A percentile compares a stretch with the other conserved stretches of the same genome.
phyloP scores from a whole-genome alignment of 1,140 invertebrate genomes.

The Caerostris extrusa region DNA sequence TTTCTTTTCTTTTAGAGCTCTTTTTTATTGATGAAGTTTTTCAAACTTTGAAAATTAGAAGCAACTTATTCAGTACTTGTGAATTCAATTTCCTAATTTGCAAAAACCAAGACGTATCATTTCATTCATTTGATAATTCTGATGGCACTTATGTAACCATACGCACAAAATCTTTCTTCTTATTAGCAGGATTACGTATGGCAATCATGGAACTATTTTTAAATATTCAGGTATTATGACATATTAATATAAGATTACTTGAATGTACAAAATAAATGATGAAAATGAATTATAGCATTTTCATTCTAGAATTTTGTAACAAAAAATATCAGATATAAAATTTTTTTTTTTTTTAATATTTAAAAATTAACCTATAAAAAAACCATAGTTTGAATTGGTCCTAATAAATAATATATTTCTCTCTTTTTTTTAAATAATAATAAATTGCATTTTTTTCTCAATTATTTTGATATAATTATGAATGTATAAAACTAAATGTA shows the following conservation, averaged over 20 bases:
- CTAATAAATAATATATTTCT: too few relatives aligned
- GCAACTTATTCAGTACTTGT: background rate
- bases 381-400: too few relatives aligned
- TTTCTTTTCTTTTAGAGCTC: background rate
- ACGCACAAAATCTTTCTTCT: background rate
- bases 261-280: too few relatives aligned
- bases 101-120: background rate
- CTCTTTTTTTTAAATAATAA: too few relatives aligned
- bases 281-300: too few relatives aligned
- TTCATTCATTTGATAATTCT: background rate
- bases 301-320: too few relatives aligned
- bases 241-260: background rate
- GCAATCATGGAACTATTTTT: constrained; percentile 43
- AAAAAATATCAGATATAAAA: too few relatives aligned
- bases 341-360: too few relatives aligned
- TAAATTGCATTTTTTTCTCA: too few relatives aligned
- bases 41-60: background rate
- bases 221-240: constrained; percentile 34
- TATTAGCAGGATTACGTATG: constrained; percentile 42
- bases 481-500: too few relatives aligned
- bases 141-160: background rate
- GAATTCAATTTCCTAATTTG: constrained; percentile 4
- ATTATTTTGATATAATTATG: too few relatives aligned
- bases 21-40: background rate
- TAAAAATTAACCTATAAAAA: too few relatives aligned